phyloP scores from a whole-genome alignment of 2,888 invertebrate genomes.

The Gymnoscelis rufifasciata region DNA sequence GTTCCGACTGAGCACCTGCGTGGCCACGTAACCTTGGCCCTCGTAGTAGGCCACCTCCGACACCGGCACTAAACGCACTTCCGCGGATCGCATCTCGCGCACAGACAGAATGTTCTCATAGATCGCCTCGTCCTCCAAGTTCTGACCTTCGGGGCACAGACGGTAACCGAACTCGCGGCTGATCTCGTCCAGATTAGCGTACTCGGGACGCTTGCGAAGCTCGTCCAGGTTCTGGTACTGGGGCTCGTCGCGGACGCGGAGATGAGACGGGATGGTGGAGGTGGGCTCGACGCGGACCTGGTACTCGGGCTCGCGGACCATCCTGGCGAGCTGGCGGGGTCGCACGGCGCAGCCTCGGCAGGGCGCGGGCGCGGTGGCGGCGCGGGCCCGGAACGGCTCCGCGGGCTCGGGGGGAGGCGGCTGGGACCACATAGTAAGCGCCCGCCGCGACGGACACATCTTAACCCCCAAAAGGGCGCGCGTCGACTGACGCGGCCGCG shows the following conservation, averaged over 20 bases:
- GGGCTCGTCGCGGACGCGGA: conserved; percentile 67
- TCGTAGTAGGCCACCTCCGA: conserved; percentile 74
- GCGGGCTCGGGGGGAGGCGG: conserved; percentile 67
- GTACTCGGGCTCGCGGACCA: conserved; percentile 69
- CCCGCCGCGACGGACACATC: conserved; percentile 76
- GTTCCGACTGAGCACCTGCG: conserved; percentile 71
- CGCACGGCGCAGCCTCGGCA: conserved; percentile 50
- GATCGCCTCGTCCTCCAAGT: conserved; percentile 73
- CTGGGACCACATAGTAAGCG: conserved; percentile 77
- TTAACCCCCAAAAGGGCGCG: conserved; percentile 79
- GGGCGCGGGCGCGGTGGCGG: conserved; percentile 52
- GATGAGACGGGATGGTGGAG: conserved; percentile 55
- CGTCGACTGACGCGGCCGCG: conserved; percentile 74
- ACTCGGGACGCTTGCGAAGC: conserved; percentile 70
- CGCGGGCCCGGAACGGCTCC: conserved; percentile 56
- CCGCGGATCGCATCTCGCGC: conserved; percentile 73
- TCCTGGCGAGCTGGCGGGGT: conserved; percentile 57
- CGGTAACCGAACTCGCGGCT: conserved; percentile 75
- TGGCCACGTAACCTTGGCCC: conserved; percentile 72
- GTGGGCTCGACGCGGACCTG: conserved; percentile 66
- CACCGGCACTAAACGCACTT: conserved; percentile 75
- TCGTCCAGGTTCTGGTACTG: conserved; percentile 73
- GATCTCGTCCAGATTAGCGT: conserved; percentile 73
- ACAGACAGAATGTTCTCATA: conserved; percentile 75
- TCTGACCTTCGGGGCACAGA: conserved; percentile 74